These are phyloP conservation scores for Aphelinus certus DNA, from an alignment of 1,140 invertebrate genomes.

Conservation along the genomic window DNA sequence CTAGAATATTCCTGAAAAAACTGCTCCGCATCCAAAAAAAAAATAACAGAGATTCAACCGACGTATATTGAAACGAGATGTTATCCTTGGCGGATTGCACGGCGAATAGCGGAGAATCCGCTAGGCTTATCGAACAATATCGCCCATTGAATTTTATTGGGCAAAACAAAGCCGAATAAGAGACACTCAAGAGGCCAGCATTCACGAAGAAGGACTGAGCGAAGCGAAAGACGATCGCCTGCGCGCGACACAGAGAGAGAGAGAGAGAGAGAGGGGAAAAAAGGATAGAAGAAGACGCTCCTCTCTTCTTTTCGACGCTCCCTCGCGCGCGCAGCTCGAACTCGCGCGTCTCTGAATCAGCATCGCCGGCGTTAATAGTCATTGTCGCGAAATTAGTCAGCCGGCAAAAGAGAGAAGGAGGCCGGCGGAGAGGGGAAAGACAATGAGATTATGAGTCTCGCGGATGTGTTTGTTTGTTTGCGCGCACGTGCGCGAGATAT, in stretches of 20 bases:
- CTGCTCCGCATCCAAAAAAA: no score
- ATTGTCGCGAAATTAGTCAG: conserved; percentile 30
- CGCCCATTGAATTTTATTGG: not conserved
- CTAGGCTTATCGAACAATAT: not conserved
- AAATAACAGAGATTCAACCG: no score
- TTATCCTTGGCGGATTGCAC: no score
- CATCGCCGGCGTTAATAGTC: conserved; percentile 31
- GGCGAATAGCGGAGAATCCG: no score
- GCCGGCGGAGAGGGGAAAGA: not conserved
- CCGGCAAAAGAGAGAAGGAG: conserved; percentile 4
- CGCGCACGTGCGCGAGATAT: conserved; percentile 7
- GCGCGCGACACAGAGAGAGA: no score
- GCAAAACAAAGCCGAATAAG: not conserved
- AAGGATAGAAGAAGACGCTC: not conserved
- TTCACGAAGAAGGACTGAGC: not conserved
- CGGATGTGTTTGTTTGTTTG: conserved; percentile 22
- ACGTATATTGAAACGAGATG: no score
- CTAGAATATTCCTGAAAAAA: no score
- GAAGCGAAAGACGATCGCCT: conserved; percentile 1
- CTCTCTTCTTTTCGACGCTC: conserved; percentile 23
- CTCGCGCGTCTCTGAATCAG: conserved; percentile 20
- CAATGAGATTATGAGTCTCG: conserved; percentile 19
- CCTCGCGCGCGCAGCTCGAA: not conserved
- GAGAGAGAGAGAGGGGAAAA: not conserved
- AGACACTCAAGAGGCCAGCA: not conserved